Evolutionary conservation across 2,888 invertebrate species (phyloP), one percentile per base, ranked within the genome.

Genomic region (Monoplex corrugatus): DNA sequence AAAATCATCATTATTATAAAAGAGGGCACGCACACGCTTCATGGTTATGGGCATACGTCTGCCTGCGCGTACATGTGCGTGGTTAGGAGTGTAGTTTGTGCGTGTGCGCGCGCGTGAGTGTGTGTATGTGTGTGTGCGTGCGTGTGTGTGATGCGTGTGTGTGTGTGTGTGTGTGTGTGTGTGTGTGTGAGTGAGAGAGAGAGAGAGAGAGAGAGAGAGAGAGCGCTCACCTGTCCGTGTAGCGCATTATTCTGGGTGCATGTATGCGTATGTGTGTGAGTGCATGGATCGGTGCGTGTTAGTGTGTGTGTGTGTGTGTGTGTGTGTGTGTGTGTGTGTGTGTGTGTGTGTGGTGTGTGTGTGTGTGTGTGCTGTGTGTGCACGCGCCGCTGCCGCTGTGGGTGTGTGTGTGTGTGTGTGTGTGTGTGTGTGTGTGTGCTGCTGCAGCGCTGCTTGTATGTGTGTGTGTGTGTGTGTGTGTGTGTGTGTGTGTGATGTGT

Each of bases 401-500:
- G 13, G 57, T 57, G 57, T 57, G 57, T 57, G n/a, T n/a, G n/a
- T n/a, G n/a, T 28, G 57, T 10, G 57, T 28, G 57, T 10, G 19
- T 28, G 57, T 57, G 75, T n/a, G n/a, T 72, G 72, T 72, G 72
- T 75, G 75, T 75, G n/a, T 75, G 75, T 75, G 72, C 6, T 10
- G 8, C 13, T 19, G 72, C 6, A 28, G 8, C 13, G 6, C 3
- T 75, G 75, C 35, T 2, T 10, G 75, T 75, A 32, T 75, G 75
- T 75, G 75, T 75, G 75, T 75, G 75, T 75, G 75, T 75, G 75
- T 75, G 75, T 75, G 75, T 75, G 75, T 57, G 57, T 57, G 57
- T 57, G 57, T 57, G 57, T 57, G 57, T 57, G 57, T 57, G 57
- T 57, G n/a, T n/a, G n/a, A n/a, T n/a, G n/a, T 16, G n/a, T n/a